Conservation (phyloP, 2,113 vertebrate species). For the Ramphastos sulfuratus region DNA sequence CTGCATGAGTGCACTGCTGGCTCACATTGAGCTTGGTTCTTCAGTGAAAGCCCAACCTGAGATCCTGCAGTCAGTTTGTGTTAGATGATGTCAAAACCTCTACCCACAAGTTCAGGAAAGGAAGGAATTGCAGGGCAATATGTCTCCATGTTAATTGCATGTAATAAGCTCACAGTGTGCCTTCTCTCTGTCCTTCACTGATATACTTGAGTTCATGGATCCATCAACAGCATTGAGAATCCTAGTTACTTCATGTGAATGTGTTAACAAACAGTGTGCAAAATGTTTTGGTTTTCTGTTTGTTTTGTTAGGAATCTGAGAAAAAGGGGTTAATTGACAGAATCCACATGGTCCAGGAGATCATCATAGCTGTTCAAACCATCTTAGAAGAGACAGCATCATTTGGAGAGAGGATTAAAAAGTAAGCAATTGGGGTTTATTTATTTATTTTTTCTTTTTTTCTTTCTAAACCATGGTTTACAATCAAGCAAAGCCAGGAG, state of each 20-base stretch:
- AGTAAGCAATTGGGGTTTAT: conserved; percentile 77
- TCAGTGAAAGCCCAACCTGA: not conserved
- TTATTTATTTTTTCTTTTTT: not conserved
- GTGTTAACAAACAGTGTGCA: not conserved
- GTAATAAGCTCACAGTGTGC: not conserved
- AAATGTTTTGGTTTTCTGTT: not conserved
- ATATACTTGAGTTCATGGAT: not conserved
- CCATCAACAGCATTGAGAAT: not conserved
- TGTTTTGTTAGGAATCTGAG: conserved; percentile 83
- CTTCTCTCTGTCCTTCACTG: not conserved
- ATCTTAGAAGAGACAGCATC: conserved; percentile 89
- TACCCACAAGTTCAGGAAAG: not conserved
- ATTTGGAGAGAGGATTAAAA: conserved; percentile 93
- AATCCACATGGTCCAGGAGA: conserved; percentile 97
- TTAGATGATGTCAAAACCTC: not conserved
- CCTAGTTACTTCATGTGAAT: not conserved
- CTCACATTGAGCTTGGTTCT: not conserved
- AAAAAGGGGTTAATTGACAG: conserved; percentile 94
- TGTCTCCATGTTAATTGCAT: not conserved
- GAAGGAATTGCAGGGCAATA: not conserved
- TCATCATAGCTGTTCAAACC: conserved; percentile 90
- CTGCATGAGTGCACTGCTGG: too few relatives aligned
- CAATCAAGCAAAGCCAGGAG: not conserved
- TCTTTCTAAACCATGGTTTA: not conserved
- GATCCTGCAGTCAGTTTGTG: not conserved